Base-by-base conservation (phyloP, 2,797 vertebrate genomes). In the Darevskia nairensis region DNA sequence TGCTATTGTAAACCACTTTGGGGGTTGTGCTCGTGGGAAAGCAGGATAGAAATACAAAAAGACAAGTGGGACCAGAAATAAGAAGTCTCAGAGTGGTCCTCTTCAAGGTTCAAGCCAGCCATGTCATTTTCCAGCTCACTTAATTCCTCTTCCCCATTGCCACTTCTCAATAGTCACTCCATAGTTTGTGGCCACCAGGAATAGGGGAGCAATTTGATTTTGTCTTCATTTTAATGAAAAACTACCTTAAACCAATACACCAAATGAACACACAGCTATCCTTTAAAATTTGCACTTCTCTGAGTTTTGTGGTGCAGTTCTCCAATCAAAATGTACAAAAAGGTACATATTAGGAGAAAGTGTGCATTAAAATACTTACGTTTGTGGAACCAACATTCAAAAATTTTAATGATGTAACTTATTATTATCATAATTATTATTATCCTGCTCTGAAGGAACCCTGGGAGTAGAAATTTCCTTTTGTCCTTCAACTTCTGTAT, bases 1-100 rank as follows among this genome's bases (percentile, higher is more conserved):
- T 83, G 44, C 55, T 82, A 25, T 82, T 87, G 78, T 76, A 75
- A 87, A 71, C 72, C 55, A 66, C n/a, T 64, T 82, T 21, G 74
- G 55, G n/a, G 39, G 39, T 13, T 74, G 35, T 64, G 17, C 17
- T 88, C 25, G n/a, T 29, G 32, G 61, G 66, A 35, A 83, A 39
- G 32, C 35, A 2, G 35, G 35, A 74, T 27, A 74, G 68, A 81
- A 72, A 66, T 35, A 64, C 13, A 80, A 64, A 82, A 80, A 55
- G 3, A 27, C 10, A 77, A 82, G n/a, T 66, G 39, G 71, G 55
- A 44, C 55, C 59, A 64, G 19, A 39, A 82, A 41, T 75, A 46
- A 87, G 41, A 75, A 72, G 29, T 46, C 80, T 5, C n/a, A 25
- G 39, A 82, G 66, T 71, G 11, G 29, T 82, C 10, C 11, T 78